These are phyloP conservation scores for Dissostichus mawsoni DNA, from an alignment of 2,113 vertebrate genomes.

Conservation along the genomic window DNA sequence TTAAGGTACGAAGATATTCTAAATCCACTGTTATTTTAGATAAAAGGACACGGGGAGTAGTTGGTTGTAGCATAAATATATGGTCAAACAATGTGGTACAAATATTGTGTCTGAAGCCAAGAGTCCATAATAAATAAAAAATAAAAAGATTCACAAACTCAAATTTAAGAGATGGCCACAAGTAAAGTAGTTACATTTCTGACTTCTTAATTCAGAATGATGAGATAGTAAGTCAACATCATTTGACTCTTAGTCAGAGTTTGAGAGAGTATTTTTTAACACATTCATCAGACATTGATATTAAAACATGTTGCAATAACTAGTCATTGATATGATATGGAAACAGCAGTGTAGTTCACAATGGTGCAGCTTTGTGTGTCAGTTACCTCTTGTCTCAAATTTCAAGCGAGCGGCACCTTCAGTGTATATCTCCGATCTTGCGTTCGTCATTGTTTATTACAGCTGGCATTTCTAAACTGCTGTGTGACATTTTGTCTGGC, in stretches of 20 bases:
- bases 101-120: background rate
- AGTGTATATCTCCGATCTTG: constrained; percentile 29
- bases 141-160: no score
- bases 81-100: no score
- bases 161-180: no score
- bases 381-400: background rate
- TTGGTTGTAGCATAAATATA: background rate
- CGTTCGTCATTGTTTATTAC: constrained; percentile 9
- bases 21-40: background rate
- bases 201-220: background rate
- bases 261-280: background rate
- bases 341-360: background rate
- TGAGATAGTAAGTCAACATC: background rate
- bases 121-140: background rate
- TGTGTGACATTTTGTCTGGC: constrained; percentile 46
- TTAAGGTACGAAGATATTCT: background rate
- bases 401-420: background rate
- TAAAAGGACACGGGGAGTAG: background rate
- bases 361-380: background rate
- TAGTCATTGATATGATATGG: background rate
- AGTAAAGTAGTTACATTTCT: background rate
- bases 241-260: background rate
- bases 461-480: constrained; percentile 25
- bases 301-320: background rate
- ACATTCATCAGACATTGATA: background rate